These are phyloP conservation scores for Seriola quinqueradiata DNA, from an alignment of 2,113 vertebrate genomes.

Conservation along the genomic window DNA sequence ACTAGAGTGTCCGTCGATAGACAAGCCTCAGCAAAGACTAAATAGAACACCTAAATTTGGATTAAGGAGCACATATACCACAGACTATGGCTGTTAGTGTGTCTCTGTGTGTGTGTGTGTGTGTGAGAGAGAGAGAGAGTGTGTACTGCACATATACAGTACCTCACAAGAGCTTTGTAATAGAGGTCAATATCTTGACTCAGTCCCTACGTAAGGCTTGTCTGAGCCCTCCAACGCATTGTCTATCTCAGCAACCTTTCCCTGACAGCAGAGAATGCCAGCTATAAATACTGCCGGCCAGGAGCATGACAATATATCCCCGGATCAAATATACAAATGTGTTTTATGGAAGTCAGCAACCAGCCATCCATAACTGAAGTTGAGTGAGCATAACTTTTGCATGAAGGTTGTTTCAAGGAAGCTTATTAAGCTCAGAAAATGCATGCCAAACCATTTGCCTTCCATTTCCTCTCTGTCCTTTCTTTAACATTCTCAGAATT, in stretches of 20 bases:
- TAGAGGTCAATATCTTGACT: slow-evolving; percentile 55
- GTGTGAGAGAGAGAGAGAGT: not conserved
- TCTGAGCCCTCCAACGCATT: slow-evolving; percentile 63
- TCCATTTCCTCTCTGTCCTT: slow-evolving; percentile 15
- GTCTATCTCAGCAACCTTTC: slow-evolving; percentile 79
- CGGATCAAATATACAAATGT: slow-evolving; percentile 82
- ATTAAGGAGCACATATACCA: slow-evolving; percentile 62
- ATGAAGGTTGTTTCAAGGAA: slow-evolving; percentile 79
- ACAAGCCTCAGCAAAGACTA: slow-evolving; percentile 61
- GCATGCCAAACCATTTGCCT: slow-evolving; percentile 35
- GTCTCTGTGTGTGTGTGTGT: slow-evolving; percentile 2
- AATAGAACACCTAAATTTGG: slow-evolving; percentile 76
- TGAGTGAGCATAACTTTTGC: slow-evolving; percentile 72
- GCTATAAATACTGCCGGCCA: slow-evolving; percentile 75
- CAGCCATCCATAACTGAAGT: slow-evolving; percentile 69
- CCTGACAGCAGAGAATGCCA: slow-evolving; percentile 72
- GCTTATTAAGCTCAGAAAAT: slow-evolving; percentile 50
- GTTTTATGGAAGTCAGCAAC: slow-evolving; percentile 77
- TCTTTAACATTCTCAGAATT: slow-evolving; percentile 4
- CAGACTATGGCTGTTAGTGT: slow-evolving; percentile 28
- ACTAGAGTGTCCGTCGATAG: slow-evolving; percentile 56
- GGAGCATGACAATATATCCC: slow-evolving; percentile 68
- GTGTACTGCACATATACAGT: slow-evolving; percentile 30
- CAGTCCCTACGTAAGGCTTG: slow-evolving; percentile 56
- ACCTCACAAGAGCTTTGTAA: slow-evolving; percentile 45